Evolutionary conservation across 2,888 invertebrate species (phyloP).

Genomic region (Strigamia crassipes): DNA sequence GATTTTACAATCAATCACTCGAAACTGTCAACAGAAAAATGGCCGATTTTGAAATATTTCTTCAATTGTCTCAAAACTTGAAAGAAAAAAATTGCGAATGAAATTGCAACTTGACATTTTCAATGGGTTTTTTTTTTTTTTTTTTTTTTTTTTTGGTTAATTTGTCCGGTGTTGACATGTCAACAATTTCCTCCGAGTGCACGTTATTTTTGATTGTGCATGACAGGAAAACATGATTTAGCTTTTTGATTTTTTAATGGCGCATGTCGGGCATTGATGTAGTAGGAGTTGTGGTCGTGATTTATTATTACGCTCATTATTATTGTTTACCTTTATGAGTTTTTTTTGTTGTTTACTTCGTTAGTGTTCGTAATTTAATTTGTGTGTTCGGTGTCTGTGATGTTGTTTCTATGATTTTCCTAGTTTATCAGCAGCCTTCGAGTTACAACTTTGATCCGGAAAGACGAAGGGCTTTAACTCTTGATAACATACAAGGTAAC

Average conservation of each 20-base stretch:
- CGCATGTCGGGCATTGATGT: not conserved
- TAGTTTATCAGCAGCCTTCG: conserved; percentile 49
- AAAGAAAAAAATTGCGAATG: too few relatives aligned
- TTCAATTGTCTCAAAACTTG: too few relatives aligned
- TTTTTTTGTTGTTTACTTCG: not conserved
- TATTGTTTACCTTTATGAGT: too few relatives aligned
- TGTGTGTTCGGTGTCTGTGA: conserved; percentile 6
- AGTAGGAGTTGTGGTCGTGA: not conserved
- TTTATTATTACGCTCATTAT: too few relatives aligned
- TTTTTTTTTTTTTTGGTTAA: too few relatives aligned
- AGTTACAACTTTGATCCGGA: conserved; percentile 52
- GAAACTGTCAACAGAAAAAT: too few relatives aligned
- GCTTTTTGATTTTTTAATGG: not conserved
- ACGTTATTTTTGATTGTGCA: not conserved
- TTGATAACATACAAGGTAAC: conserved; percentile 55
- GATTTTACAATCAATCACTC: too few relatives aligned
- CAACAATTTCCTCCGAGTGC: too few relatives aligned
- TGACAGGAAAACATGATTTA: not conserved
- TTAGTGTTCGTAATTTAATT: not conserved
- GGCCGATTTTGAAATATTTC: too few relatives aligned
- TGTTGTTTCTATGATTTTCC: conserved; percentile 46
- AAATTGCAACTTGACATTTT: too few relatives aligned
- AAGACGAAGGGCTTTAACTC: conserved; percentile 54
- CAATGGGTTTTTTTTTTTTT: too few relatives aligned
- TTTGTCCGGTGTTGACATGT: too few relatives aligned